Conservation (phyloP, 2,797 vertebrate genomes). For the Anabas testudineus region DNA sequence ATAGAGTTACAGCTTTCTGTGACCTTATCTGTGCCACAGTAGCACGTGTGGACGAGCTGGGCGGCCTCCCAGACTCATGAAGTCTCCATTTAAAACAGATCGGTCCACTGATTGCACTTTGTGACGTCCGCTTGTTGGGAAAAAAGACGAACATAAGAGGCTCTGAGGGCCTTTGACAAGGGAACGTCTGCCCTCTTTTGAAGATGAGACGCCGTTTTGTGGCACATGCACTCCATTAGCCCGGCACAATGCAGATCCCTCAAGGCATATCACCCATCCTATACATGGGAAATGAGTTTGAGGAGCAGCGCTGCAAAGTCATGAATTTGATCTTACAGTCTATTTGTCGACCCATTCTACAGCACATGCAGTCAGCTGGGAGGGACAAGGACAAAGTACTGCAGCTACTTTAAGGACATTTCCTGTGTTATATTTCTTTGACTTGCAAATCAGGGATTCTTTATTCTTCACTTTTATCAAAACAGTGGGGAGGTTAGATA, state of each 20-base stretch:
- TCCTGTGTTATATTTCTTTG: neutral
- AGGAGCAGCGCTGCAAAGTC: slow-evolving; percentile 5
- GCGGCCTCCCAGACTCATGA: neutral
- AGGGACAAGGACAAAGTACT: neutral
- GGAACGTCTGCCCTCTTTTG: slow-evolving; percentile 33
- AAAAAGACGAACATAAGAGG: slow-evolving; percentile 17
- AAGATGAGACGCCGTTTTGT: slow-evolving; percentile 42
- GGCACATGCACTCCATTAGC: slow-evolving; percentile 49
- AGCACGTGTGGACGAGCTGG: neutral
- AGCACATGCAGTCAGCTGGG: slow-evolving; percentile 1
- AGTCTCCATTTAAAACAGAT: neutral
- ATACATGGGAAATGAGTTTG: slow-evolving; percentile 8
- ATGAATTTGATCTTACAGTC: slow-evolving; percentile 2
- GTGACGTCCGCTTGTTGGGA: slow-evolving; percentile 11
- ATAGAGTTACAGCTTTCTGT: no score
- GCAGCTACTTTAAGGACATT: neutral
- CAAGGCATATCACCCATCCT: neutral
- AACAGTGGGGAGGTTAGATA: no score
- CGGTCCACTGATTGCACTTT: slow-evolving; percentile 25
- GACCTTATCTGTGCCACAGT: neutral
- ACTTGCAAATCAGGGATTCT: no score
- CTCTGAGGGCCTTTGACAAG: slow-evolving; percentile 26
- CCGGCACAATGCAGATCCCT: slow-evolving; percentile 32
- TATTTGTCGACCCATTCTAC: slow-evolving; percentile 3
- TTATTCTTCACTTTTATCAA: no score